Base-by-base conservation (phyloP, 2,797 vertebrate species). In the Clarias fuscus region DNA sequence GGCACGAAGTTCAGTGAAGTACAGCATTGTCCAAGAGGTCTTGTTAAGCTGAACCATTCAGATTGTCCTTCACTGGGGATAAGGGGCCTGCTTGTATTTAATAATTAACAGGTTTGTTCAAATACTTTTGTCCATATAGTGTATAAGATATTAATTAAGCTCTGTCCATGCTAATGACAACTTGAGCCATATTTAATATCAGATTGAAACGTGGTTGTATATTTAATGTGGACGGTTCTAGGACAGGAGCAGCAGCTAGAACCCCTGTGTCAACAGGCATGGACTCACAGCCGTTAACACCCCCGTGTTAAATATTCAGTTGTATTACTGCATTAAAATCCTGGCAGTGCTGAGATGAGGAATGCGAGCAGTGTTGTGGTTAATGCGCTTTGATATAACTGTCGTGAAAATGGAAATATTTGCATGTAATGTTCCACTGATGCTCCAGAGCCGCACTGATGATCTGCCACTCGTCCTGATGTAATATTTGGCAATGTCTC, bases 401-500 rank as follows among this genome's bases (percentile, higher is more conserved):
- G 30, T 24, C 27, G 13, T 10, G 53, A 30, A 59, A 24, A 62
- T 62, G 5, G 30, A 61, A 37, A 78, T 30, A 78, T 78, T 37
- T 37, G 76, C 30, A 5, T 61, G 30, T 78, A 24, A 22, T 24
- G 56, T 24, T 61, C 20, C 11, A 6, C 58, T n/a, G 77, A 61
- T 40, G 58, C 10, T 62, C 56, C 15, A 1, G 20, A 40, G 59
- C 59, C 18, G 22, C 33, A 27, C 13, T 1, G 14, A 43, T 65
- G 18, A 64, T 64, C 78, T 37, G 0, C 6, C 8, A 4, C 77
- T 43, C 18, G 61, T 48, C 27, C 7, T 67, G 79, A 65, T 48
- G 79, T 48, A 81, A 81, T 81, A 48, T 65, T 18, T 18, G 24
- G 37, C 79, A 65, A 65, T 65, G 61, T 65, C 40, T 80, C 7